These are phyloP conservation scores for Phocides pigmalion DNA, from an alignment of 1,140 invertebrate genomes.

Conservation along the genomic window DNA sequence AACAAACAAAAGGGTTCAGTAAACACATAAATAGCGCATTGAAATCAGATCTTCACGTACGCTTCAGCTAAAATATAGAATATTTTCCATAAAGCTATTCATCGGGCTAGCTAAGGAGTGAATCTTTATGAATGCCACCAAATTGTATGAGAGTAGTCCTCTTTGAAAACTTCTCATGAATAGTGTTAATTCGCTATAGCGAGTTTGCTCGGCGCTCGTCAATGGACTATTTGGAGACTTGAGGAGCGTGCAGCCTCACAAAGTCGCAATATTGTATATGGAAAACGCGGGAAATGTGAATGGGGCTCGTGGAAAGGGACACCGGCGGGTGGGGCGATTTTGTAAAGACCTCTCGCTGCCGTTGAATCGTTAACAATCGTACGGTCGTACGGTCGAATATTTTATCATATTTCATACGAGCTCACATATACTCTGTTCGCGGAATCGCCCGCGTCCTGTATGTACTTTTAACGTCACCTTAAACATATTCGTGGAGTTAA, in stretches of 20 bases:
- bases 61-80: conserved; percentile 70
- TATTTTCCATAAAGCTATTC: conserved; percentile 79
- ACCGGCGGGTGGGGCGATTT: conserved; percentile 60
- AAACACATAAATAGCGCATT: conserved; percentile 38
- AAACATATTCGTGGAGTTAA: too few species aligned
- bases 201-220: conserved; percentile 73
- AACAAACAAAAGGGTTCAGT: conserved; percentile 21
- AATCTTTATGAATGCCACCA: conserved; percentile 82
- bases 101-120: conserved; percentile 77
- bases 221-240: conserved; percentile 80
- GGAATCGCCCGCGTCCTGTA: too few species aligned
- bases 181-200: conserved; percentile 82
- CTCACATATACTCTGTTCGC: too few species aligned
- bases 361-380: conserved; percentile 37
- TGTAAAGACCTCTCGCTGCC: conserved; percentile 40
- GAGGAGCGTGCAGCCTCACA: conserved; percentile 65
- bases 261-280: conserved; percentile 79
- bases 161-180: conserved; percentile 80
- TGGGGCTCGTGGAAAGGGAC: conserved; percentile 61
- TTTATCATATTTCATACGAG: conserved; percentile 34
- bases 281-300: conserved; percentile 79
- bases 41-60: conserved; percentile 60
- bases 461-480: too few species aligned
- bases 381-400: conserved; percentile 33
- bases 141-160: conserved; percentile 83